phyloP scores from a whole-genome alignment of 2,888 invertebrate genomes.

The Cosmorhoe ocellata region DNA sequence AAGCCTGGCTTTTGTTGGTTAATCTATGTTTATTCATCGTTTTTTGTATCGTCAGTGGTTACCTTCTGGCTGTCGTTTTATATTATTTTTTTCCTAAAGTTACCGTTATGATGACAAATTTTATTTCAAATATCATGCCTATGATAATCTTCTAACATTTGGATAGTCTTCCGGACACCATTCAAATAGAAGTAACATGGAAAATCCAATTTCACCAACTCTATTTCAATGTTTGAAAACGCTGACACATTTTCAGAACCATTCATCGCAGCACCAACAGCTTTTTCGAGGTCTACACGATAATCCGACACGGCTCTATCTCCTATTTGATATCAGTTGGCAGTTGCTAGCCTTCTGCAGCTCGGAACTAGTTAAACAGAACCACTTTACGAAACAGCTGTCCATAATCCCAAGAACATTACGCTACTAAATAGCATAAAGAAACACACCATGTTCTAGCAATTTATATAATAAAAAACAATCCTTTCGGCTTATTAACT shows the following conservation, averaged over 20 bases:
- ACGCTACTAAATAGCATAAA: no score
- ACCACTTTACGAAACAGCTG: no score
- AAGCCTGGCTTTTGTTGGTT: conserved; percentile 5
- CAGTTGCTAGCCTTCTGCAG: not conserved
- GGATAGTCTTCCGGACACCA: no score
- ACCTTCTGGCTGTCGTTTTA: not conserved
- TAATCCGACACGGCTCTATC: conserved; percentile 1
- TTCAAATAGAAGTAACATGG: not conserved
- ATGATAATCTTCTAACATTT: no score
- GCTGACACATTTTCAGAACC: not conserved
- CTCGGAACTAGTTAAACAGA: not conserved
- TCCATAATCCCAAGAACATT: no score
- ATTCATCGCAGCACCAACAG: not conserved
- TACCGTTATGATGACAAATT: no score
- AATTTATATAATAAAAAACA: no score
- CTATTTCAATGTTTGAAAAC: not conserved
- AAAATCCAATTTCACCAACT: not conserved
- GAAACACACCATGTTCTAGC: no score
- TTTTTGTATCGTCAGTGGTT: not conserved
- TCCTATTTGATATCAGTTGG: conserved; percentile 5
- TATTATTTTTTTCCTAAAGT: not conserved
- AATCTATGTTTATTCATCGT: conserved; percentile 6
- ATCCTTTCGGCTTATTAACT: not conserved
- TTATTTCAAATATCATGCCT: no score
- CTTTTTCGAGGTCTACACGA: not conserved